Evolutionary conservation across 1,140 invertebrate species (phyloP).

Genomic region (Dendrolimus punctatus): DNA sequence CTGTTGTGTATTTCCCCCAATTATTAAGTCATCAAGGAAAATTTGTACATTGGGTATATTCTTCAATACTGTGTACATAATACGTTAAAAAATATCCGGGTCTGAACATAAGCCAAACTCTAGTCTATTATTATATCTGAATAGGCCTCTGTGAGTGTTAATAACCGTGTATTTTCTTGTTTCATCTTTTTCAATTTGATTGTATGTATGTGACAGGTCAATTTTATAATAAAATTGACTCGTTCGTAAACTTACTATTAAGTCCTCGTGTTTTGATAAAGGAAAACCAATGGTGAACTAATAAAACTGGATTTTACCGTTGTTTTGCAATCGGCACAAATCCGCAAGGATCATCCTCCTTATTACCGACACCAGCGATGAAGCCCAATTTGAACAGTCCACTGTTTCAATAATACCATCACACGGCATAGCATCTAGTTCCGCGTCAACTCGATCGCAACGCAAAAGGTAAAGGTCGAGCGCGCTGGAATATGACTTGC

Average conservation of each 20-base stretch:
- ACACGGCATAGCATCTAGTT: slow-evolving; percentile 13
- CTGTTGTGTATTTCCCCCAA: slow-evolving; percentile 3
- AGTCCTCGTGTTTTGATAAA: slow-evolving; percentile 39
- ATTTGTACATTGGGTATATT: slow-evolving; percentile 20
- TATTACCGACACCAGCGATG: slow-evolving; percentile 24
- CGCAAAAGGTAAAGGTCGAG: slow-evolving; percentile 24
- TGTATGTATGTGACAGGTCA: slow-evolving; percentile 50
- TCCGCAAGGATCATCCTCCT: slow-evolving; percentile 28
- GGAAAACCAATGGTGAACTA: slow-evolving; percentile 45
- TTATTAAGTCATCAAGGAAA: slow-evolving; percentile 28
- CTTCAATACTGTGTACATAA: slow-evolving; percentile 15
- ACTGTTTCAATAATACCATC: slow-evolving; percentile 10
- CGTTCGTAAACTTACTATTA: slow-evolving; percentile 31
- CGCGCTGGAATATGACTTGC: slow-evolving; percentile 17
- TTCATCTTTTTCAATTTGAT: slow-evolving; percentile 41
- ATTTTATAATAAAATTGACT: slow-evolving; percentile 38
- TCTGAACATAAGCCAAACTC: slow-evolving; percentile 25
- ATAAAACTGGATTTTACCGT: slow-evolving; percentile 34
- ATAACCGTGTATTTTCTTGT: slow-evolving; percentile 24
- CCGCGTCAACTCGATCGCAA: slow-evolving; percentile 18
- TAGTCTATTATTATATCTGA: slow-evolving; percentile 24
- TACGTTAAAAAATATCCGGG: slow-evolving; percentile 27
- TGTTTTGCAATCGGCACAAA: slow-evolving; percentile 27
- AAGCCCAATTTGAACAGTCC: slow-evolving; percentile 21
- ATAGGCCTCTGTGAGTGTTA: slow-evolving; percentile 32